These are phyloP conservation scores for Arctopsyche grandis DNA, from an alignment of 1,140 invertebrate species.

Conservation along the genomic window DNA sequence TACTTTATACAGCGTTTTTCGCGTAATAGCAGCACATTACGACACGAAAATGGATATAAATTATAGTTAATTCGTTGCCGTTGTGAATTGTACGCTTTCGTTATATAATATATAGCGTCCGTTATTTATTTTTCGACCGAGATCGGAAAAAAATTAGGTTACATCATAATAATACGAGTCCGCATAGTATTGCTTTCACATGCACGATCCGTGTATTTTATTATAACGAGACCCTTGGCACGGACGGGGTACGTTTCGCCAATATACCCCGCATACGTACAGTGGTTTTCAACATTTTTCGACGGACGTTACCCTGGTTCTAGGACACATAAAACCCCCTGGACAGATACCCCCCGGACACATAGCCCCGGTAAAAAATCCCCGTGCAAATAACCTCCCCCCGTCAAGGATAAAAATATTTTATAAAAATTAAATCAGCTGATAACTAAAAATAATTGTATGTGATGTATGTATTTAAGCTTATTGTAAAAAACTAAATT, in stretches of 20 bases:
- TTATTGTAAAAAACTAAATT: no score
- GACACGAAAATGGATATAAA: conserved; percentile 22
- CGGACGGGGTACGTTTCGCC: background rate
- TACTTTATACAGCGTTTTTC: background rate
- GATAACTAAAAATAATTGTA: no score
- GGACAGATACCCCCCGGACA: no score
- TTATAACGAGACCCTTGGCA: conserved; percentile 3
- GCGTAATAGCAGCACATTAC: background rate
- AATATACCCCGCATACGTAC: no score
- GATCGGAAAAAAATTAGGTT: background rate
- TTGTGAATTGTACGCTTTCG: background rate
- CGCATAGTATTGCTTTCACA: conserved; percentile 7
- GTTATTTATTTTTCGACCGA: background rate
- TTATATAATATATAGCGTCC: background rate
- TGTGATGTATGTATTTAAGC: no score
- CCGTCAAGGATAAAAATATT: no score
- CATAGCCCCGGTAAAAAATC: no score
- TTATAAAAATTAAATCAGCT: no score
- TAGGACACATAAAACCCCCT: no score
- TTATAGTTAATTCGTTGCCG: conserved; percentile 5
- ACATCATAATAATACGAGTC: conserved; percentile 9
- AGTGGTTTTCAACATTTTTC: no score
- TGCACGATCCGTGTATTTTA: conserved; percentile 21
- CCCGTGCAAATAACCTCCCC: no score
- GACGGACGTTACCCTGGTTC: no score